A percentile compares a stretch with the other conserved stretches of the same genome.
Conservation (phyloP, 2,113 vertebrate species). For the Trochalopteron elliotii region DNA sequence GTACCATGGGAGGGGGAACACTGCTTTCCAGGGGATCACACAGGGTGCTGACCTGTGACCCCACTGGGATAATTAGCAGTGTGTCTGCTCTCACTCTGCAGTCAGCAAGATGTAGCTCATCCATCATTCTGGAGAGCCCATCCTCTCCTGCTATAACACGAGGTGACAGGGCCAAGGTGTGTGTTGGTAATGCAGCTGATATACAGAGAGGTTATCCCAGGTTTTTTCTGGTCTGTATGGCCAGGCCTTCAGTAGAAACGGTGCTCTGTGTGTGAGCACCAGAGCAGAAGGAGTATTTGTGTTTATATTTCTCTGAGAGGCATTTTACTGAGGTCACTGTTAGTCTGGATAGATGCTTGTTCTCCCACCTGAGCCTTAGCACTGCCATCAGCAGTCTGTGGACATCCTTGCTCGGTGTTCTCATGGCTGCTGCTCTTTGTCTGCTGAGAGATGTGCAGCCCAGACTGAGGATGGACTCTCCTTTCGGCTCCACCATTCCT, state of each 20-base stretch:
- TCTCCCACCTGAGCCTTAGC: neutral
- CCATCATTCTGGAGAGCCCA: neutral
- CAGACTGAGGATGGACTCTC: neutral
- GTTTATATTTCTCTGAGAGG: neutral
- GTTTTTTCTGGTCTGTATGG: neutral
- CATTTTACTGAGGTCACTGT: neutral
- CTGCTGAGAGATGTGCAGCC: neutral
- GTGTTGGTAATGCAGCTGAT: neutral
- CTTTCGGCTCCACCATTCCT: neutral
- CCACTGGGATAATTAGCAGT: neutral
- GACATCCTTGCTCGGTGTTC: neutral
- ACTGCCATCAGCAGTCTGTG: accelerated
- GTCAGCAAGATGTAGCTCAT: neutral
- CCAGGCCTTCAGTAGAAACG: neutral
- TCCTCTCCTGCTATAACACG: accelerated
- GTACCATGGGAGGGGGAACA: neutral
- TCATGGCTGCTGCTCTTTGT: neutral
- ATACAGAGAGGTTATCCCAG: accelerated
- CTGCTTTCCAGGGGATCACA: accelerated
- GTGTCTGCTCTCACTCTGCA: neutral
- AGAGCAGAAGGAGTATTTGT: neutral
- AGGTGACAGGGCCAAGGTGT: neutral
- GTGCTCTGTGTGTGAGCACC: neutral
- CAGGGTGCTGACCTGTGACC: neutral
- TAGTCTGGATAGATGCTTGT: neutral